phyloP scores from a whole-genome alignment of 2,888 invertebrate species.

The Tachina grossa region DNA sequence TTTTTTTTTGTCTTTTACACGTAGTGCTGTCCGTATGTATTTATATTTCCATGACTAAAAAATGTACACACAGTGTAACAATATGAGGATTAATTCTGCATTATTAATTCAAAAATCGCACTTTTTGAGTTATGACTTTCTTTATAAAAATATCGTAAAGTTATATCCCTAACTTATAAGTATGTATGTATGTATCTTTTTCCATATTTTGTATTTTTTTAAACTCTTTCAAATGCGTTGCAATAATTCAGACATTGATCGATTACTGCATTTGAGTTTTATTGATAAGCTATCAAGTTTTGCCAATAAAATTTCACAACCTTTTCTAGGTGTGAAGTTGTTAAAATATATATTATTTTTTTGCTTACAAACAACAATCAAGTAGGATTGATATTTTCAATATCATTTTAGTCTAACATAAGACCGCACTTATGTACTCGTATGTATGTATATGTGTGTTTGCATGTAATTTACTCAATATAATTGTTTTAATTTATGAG shows the following conservation, averaged over 20 bases:
- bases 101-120: no score
- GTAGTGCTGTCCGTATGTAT: no score
- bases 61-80: no score
- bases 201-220: background rate
- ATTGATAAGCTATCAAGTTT: background rate
- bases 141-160: no score
- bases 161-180: no score
- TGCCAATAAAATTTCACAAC: background rate
- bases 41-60: no score
- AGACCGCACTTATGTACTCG: background rate
- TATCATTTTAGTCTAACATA: background rate
- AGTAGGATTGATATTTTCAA: background rate
- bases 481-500: conserved; percentile 6
- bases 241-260: background rate
- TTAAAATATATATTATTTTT: background rate
- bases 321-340: background rate
- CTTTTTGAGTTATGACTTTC: no score
- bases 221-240: background rate
- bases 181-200: no score
- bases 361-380: background rate
- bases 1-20: no score
- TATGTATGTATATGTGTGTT: background rate
- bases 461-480: background rate
- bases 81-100: no score
- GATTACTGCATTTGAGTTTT: background rate